phyloP scores from a whole-genome alignment of 2,113 vertebrate species.

The Zosterops hypoxanthus region DNA sequence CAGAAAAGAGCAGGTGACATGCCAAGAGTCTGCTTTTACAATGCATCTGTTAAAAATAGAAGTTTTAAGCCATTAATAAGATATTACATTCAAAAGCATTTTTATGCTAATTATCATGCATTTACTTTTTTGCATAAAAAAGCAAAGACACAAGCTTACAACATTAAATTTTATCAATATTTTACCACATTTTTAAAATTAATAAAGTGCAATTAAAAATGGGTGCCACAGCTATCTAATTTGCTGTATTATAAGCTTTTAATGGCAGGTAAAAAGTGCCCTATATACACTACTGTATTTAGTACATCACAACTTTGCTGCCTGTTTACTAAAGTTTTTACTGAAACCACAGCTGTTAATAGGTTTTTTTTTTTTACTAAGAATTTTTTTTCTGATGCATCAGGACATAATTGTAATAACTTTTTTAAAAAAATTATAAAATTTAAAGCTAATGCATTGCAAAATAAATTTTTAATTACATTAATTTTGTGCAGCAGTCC shows the following conservation, averaged over 20 bases:
- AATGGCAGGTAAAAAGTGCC: neutral
- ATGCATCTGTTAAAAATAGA: neutral
- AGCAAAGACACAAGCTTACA: neutral
- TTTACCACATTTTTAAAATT: neutral
- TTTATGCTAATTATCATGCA: slow-evolving; percentile 17
- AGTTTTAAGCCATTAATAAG: neutral
- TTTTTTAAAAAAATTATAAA: neutral
- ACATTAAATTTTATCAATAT: neutral
- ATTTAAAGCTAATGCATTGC: neutral
- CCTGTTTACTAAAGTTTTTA: neutral
- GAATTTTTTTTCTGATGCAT: neutral
- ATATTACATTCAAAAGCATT: slow-evolving; percentile 11
- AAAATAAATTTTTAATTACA: neutral
- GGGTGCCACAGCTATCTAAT: neutral
- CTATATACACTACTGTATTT: neutral
- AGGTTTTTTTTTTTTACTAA: neutral
- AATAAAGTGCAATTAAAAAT: slow-evolving; percentile 27
- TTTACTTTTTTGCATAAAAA: neutral
- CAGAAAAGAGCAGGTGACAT: neutral
- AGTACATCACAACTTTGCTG: neutral
- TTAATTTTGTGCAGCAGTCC: neutral
- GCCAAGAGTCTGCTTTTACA: neutral
- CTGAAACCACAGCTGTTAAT: neutral
- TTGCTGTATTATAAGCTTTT: slow-evolving; percentile 25
- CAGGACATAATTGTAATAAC: neutral